Conservation (phyloP, 2,113 vertebrate genomes). For the Nestor notabilis region DNA sequence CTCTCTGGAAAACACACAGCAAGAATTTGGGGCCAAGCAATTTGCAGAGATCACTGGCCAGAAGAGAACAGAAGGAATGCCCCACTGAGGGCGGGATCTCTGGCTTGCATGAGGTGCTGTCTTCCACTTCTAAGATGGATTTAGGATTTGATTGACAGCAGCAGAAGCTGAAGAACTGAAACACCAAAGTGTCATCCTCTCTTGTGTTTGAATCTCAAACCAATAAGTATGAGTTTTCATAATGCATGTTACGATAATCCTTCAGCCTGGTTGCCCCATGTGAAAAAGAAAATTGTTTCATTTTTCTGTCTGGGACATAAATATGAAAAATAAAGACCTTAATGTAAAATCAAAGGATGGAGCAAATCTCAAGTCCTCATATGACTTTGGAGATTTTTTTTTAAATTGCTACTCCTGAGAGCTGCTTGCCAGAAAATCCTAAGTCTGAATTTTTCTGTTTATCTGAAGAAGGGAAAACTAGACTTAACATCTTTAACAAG, state of each 20-base stretch:
- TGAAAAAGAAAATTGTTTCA: neutral
- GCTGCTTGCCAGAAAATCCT: neutral
- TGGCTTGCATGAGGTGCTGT: rapidly evolving
- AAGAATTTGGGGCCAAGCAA: neutral
- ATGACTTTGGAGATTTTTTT: neutral
- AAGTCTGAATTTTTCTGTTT: neutral
- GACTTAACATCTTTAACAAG: neutral
- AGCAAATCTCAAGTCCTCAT: neutral
- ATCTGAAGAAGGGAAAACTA: neutral
- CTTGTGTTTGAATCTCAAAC: neutral
- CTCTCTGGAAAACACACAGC: neutral
- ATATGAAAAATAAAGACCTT: neutral
- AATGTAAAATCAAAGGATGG: neutral
- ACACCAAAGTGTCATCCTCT: neutral
- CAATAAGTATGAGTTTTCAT: neutral
- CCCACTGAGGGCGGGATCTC: neutral
- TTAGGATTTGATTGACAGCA: neutral
- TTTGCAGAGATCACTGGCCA: neutral
- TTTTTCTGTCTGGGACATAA: neutral
- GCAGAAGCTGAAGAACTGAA: neutral
- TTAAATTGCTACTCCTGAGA: neutral
- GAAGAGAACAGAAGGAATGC: neutral
- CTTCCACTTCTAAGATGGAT: neutral
- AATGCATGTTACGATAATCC: neutral
- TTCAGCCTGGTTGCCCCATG: neutral